Evolutionary conservation across 2,113 vertebrate species (phyloP), one percentile per base, ranked within the genome.

Genomic region (Hippocampus mohnikei): DNA sequence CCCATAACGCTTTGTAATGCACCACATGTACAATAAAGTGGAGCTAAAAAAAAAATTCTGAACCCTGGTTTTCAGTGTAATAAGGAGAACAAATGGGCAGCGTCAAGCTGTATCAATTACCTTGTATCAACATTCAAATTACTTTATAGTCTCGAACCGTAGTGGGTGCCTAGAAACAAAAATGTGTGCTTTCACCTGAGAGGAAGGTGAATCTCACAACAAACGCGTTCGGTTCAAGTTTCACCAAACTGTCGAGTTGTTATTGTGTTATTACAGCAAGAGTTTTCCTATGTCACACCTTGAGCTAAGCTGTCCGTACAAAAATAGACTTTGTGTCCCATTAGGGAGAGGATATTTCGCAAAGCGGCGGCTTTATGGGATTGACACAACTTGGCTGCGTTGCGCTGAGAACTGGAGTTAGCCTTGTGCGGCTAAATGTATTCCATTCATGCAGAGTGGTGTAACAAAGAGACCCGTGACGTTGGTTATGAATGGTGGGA

Each of bases 331-430:
- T 50, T 76, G 71, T 73, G 80, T 72, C 29, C 58, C 27, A 72
- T 48, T 46, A 10, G 70, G 76, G 64, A 52, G 61, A 61, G 77
- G 74, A 61, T 67, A 82, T 85, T 86, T 85, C 81, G 63, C 72
- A 88, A 87, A 74, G 81, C 68, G 60, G 62, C 71, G 70, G 75
- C 83, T 76, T 82, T 84, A 72, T 81, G 75, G 83, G 76, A 80
- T 78, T 65, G 81, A 75, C 80, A 72, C 62, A 78, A 78, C 74
- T 81, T 71, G 60, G 75, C 50, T 69, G 73, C 68, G 71, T 75
- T 71, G 74, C 76, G 66, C 52, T 15, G 56, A 74, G 70, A 37
- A 61, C 70, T 81, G 70, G 66, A 37, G 69, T 67, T 65, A 75
- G 77, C 83, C 81, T 85, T 77, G 68, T 72, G 69, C 70, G 71